phyloP scores from a whole-genome alignment of 2,888 invertebrate genomes.

The Crossocerus cetratus region DNA sequence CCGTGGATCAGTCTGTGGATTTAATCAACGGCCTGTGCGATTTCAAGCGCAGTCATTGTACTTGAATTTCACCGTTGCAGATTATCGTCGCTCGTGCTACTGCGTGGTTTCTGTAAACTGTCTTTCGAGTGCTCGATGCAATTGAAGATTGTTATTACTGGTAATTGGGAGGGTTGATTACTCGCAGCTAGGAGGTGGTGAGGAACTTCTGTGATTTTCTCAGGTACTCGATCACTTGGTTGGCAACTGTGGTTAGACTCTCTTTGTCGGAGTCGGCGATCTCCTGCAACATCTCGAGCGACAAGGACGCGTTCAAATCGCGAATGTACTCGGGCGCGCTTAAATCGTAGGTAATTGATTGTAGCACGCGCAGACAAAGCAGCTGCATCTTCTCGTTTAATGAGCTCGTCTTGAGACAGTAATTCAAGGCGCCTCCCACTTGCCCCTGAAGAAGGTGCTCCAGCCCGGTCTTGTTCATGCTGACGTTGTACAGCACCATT shows the following conservation, averaged over 20 bases:
- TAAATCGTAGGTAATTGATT: conserved; percentile 65
- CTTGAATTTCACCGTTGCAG: background rate
- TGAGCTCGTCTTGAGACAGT: conserved; percentile 56
- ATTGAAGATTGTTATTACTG: background rate
- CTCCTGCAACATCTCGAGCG: conserved; percentile 57
- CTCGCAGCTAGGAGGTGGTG: background rate
- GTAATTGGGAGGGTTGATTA: background rate
- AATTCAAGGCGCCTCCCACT: conserved; percentile 55
- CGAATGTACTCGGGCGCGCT: conserved; percentile 50
- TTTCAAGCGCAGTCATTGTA: background rate
- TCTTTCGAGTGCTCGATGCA: too few relatives aligned
- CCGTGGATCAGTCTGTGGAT: background rate
- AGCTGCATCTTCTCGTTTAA: conserved; percentile 55
- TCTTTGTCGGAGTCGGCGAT: conserved; percentile 43
- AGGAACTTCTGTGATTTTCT: conserved; percentile 1
- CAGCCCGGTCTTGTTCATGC: conserved; percentile 72
- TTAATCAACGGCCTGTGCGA: background rate
- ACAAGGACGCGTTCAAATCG: conserved; percentile 49
- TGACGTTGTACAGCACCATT: conserved; percentile 74
- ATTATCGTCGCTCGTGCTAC: background rate
- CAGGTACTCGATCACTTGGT: conserved; percentile 54
- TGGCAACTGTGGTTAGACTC: conserved; percentile 52
- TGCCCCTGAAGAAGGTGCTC: conserved; percentile 60
- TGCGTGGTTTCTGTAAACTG: background rate
- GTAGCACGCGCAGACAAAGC: conserved; percentile 60